A percentile compares a stretch with the other conserved stretches of the same genome.
Conservation (phyloP, 30 jellyfish, hydroid and myxozoan species). For the Turritopsis dohrnii region DNA sequence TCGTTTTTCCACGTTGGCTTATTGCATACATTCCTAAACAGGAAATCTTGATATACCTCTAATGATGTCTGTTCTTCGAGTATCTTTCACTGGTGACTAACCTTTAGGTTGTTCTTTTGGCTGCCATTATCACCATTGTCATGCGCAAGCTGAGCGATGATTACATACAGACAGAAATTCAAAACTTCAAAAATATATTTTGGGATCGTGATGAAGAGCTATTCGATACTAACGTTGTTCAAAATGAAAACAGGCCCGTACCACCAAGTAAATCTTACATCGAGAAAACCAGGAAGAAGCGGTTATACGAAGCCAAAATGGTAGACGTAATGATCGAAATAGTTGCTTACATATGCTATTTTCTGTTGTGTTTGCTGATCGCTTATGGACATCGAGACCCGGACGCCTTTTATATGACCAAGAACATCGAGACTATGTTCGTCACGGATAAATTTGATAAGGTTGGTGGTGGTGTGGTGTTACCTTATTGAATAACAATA, state of each 20-base stretch:
- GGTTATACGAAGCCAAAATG: slow-evolving; percentile 38
- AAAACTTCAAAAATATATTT: slow-evolving; percentile 27
- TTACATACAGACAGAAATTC: slow-evolving; percentile 38
- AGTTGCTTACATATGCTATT: slow-evolving; percentile 37
- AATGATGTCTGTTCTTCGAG: background rate
- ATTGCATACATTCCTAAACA: no score
- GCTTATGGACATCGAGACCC: slow-evolving; percentile 95
- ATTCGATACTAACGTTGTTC: slow-evolving; percentile 2
- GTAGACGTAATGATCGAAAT: slow-evolving; percentile 40
- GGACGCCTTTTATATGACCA: slow-evolving; percentile 49
- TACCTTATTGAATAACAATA: no score
- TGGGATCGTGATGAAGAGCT: slow-evolving; percentile 21
- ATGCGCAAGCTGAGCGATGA: slow-evolving; percentile 49
- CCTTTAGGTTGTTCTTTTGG: slow-evolving; percentile 58
- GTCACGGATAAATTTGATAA: slow-evolving; percentile 50
- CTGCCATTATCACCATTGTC: slow-evolving; percentile 50
- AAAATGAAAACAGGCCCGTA: slow-evolving; percentile 14
- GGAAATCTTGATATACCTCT: no score
- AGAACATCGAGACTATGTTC: slow-evolving; percentile 31
- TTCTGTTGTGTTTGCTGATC: slow-evolving; percentile 50
- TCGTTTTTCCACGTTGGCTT: no score
- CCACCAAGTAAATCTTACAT: slow-evolving; percentile 43
- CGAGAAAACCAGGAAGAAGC: slow-evolving; percentile 36
- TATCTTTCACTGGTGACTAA: no score
- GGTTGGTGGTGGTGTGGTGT: no score